Percentiles rank a stretch among this genome's conserved stretches.
Evolutionary conservation across 2,888 invertebrate genomes (phyloP).

Genomic region (Tortricodes alternella): DNA sequence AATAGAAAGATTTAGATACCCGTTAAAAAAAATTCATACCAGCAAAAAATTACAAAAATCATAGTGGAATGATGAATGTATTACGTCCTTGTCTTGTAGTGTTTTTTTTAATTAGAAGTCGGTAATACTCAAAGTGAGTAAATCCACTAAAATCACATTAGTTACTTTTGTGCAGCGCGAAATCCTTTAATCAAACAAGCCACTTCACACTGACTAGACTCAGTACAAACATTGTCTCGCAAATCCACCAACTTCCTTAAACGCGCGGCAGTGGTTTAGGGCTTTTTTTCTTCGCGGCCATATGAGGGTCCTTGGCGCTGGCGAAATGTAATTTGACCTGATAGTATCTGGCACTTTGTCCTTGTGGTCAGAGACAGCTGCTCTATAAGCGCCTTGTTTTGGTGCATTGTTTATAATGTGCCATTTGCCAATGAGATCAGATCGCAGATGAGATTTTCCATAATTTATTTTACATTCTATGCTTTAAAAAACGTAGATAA

Average conservation of each 20-base stretch:
- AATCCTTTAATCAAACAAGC: slow-evolving; percentile 20
- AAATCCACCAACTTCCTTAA: slow-evolving; percentile 61
- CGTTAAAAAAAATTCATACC: not conserved
- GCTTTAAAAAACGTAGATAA: slow-evolving; percentile 1
- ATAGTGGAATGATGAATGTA: no score
- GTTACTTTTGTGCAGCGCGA: not conserved
- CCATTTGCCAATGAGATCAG: slow-evolving; percentile 28
- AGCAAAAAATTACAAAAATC: no score
- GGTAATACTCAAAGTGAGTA: slow-evolving; percentile 9
- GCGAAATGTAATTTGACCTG: slow-evolving; percentile 79
- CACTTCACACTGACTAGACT: slow-evolving; percentile 24
- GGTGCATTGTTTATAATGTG: slow-evolving; percentile 67
- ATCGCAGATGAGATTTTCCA: slow-evolving; percentile 20
- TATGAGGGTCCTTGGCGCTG: slow-evolving; percentile 51
- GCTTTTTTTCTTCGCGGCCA: slow-evolving; percentile 46
- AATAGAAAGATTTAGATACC: not conserved
- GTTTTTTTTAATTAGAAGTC: not conserved
- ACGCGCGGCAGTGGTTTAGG: slow-evolving; percentile 38
- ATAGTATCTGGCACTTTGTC: slow-evolving; percentile 78
- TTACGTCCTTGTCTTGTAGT: no score
- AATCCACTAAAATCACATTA: not conserved
- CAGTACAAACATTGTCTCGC: slow-evolving; percentile 41
- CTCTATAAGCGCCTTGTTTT: slow-evolving; percentile 61
- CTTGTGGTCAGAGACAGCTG: slow-evolving; percentile 80
- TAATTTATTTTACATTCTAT: slow-evolving; percentile 16